Evolutionary conservation across 1,140 invertebrate species (phyloP), one percentile per base, ranked within the genome.

Genomic region (Protaetia brevitarsis): DNA sequence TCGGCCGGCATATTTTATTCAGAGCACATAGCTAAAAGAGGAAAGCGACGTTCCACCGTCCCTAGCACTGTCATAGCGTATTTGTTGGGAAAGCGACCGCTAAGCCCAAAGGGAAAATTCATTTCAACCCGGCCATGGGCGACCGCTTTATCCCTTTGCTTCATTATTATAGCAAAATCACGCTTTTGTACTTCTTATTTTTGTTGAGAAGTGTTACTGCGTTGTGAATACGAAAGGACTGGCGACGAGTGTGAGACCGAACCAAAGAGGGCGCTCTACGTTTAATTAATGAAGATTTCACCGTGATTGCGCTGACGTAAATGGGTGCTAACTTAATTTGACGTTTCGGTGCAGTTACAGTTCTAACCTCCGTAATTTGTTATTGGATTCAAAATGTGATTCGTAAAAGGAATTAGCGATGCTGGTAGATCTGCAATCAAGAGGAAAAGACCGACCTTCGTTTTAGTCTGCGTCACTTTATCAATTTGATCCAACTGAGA

Each of bases 81-180:
- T 23, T 51, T 19, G 41, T 51, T 51, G 41, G 41, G 26, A 51
- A 51, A 51, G 41, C 41, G 41, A 51, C 41, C 41, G 41, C 41
- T 51, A 51, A 51, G 19, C 41, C 41, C 41, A 51, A 51, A 51
- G 41, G 41, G 41, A 51, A 51, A 51, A 51, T 51, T 51, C 41
- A 51, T 51, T 51, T 51, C 26, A 23, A 23, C 19, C 41, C 21
- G 26, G 41, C 41, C 19, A 51, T 51, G 41, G 41, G 26, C 41
- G 41, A 23, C 41, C 16, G 41, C 41, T 51, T 51, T 51, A 51
- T 51, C n/a, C 41, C 41, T 16, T 51, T 23, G 21, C 6, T 23
- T 8, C 41, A 51, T 51, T 51, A 51, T 51, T 51, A 51, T 51
- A 51, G 41, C 41, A 5, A 23, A 23, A 51, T 51, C 13, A 16